Conservation (phyloP, 2,797 vertebrate genomes). For the Myripristis murdjan region DNA sequence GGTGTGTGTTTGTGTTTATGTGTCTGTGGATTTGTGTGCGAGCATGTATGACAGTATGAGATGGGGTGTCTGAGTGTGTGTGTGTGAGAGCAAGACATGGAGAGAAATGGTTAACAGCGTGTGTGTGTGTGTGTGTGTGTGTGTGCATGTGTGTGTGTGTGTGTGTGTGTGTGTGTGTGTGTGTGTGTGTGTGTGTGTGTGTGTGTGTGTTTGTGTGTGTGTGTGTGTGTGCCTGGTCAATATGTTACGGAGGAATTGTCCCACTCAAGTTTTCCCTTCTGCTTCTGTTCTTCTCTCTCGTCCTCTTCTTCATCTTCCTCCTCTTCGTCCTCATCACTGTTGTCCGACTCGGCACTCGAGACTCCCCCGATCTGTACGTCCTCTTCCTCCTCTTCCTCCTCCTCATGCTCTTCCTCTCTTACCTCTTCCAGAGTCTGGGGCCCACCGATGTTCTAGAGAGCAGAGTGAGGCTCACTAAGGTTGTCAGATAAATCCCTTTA, state of each 20-base stretch:
- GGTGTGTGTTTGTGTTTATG: slow-evolving; percentile 50
- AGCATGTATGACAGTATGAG: slow-evolving; percentile 12
- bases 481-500: background rate
- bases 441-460: slow-evolving; percentile 89
- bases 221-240: slow-evolving; percentile 69
- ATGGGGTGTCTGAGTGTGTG: slow-evolving; percentile 25
- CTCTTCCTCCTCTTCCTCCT: slow-evolving; percentile 87
- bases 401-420: slow-evolving; percentile 79
- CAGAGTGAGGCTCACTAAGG: background rate
- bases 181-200: slow-evolving; percentile 34
- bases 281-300: slow-evolving; percentile 71
- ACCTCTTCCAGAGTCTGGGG: slow-evolving; percentile 70
- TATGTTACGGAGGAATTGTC: slow-evolving; percentile 90
- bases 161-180: slow-evolving; percentile 40
- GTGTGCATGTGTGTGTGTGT: background rate
- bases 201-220: slow-evolving; percentile 7
- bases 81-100: slow-evolving; percentile 13
- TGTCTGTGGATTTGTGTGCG: slow-evolving; percentile 34
- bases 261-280: slow-evolving; percentile 92
- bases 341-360: slow-evolving; percentile 91
- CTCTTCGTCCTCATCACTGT: slow-evolving; percentile 90
- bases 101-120: slow-evolving; percentile 1
- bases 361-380: slow-evolving; percentile 88
- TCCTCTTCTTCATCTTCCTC: slow-evolving; percentile 72
- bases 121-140: slow-evolving; percentile 14